A percentile compares a stretch with the other conserved stretches of the same genome.
phyloP scores from a whole-genome alignment of 2,888 invertebrate genomes.

The Adineta ricciae region DNA sequence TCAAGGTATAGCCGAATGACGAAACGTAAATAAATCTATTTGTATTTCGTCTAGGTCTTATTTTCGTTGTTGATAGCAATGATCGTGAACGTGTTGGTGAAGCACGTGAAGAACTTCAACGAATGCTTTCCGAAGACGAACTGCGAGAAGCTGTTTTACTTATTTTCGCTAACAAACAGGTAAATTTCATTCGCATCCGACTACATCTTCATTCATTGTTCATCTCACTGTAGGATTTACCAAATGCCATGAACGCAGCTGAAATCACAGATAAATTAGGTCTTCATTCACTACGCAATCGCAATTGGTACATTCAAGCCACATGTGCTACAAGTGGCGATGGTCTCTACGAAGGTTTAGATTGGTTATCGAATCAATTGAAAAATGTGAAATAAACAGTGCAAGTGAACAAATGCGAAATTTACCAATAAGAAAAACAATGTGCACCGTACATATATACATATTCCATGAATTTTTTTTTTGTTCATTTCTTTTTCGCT shows the following conservation, averaged over 20 bases:
- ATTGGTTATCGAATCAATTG: slow-evolving; percentile 98
- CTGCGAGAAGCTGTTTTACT: slow-evolving; percentile 94
- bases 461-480: background rate
- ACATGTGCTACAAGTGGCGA: slow-evolving; percentile 94
- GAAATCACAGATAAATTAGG: slow-evolving; percentile 99
- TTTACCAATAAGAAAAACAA: background rate
- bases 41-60: slow-evolving; percentile 57
- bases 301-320: slow-evolving; percentile 61
- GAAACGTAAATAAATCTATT: background rate
- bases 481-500: background rate
- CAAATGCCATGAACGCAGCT: slow-evolving; percentile 99
- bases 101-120: slow-evolving; percentile 93
- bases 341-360: slow-evolving; percentile 95
- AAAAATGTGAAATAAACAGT: slow-evolving; percentile 59
- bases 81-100: slow-evolving; percentile 97
- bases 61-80: slow-evolving; percentile 99
- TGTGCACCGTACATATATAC: background rate
- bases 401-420: background rate
- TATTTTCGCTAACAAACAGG: slow-evolving; percentile 99
- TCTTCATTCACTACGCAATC: slow-evolving; percentile 89
- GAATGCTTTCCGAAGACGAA: slow-evolving; percentile 98
- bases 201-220: background rate
- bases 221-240: slow-evolving; percentile 68
- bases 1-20: slow-evolving; percentile 16
- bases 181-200: slow-evolving; percentile 42